phyloP scores from a whole-genome alignment of 1,140 invertebrate genomes.

The Uloborus diversus region DNA sequence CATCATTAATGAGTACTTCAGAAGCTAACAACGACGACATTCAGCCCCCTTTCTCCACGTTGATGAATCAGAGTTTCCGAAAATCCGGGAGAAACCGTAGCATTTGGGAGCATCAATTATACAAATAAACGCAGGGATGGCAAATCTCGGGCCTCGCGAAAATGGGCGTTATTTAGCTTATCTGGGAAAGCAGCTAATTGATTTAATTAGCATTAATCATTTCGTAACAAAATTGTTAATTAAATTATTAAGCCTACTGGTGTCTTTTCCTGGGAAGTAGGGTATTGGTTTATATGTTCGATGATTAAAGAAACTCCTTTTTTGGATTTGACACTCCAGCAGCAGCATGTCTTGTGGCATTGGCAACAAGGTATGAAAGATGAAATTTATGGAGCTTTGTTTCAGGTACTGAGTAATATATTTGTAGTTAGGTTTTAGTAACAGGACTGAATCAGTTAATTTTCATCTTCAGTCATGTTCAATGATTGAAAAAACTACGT shows the following conservation, averaged over 20 bases:
- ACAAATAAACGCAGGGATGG: slow-evolving; percentile 16
- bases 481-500: too few relatives aligned
- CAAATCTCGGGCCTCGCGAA: not conserved
- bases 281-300: too few relatives aligned
- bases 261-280: not conserved
- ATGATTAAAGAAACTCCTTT: too few relatives aligned
- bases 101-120: slow-evolving; percentile 42
- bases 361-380: too few relatives aligned
- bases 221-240: slow-evolving; percentile 46
- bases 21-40: slow-evolving; percentile 1
- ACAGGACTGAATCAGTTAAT: too few relatives aligned
- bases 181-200: slow-evolving; percentile 43
- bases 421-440: too few relatives aligned
- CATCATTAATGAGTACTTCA: not conserved
- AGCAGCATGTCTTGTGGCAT: too few relatives aligned
- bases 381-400: too few relatives aligned
- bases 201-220: slow-evolving; percentile 56
- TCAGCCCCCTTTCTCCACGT: not conserved
- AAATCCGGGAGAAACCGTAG: not conserved
- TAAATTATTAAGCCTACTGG: slow-evolving; percentile 48
- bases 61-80: slow-evolving; percentile 14
- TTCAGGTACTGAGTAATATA: too few relatives aligned
- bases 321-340: too few relatives aligned
- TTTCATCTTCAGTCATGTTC: too few relatives aligned
- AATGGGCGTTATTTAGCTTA: slow-evolving; percentile 50